Evolutionary conservation across 1,140 invertebrate genomes (phyloP).

Genomic region (Ceratina australensis): DNA sequence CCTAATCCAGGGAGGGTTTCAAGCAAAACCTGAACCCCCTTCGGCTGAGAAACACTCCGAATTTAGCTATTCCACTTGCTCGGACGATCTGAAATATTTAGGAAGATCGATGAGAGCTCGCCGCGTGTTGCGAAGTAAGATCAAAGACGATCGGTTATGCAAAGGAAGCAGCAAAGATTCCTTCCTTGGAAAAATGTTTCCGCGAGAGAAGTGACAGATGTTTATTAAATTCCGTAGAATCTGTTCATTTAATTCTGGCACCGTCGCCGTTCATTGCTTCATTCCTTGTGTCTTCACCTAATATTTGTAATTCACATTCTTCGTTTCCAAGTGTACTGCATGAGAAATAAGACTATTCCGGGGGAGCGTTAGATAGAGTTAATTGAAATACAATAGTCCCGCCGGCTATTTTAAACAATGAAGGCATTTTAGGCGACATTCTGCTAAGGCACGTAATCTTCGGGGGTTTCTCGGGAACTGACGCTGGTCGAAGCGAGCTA

Average conservation of each 20-base stretch:
- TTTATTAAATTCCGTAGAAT: neutral
- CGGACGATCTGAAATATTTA: slow-evolving; percentile 66
- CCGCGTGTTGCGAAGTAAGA: slow-evolving; percentile 34
- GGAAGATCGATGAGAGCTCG: slow-evolving; percentile 50
- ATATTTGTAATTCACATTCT: neutral
- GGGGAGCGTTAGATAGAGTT: slow-evolving; percentile 25
- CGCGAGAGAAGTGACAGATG: neutral
- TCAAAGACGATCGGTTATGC: slow-evolving; percentile 45
- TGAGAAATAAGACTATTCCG: too few species aligned
- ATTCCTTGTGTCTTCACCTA: neutral
- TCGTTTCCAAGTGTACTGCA: too few species aligned
- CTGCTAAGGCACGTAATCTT: slow-evolving; percentile 61
- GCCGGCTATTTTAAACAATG: slow-evolving; percentile 61
- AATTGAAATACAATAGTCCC: slow-evolving; percentile 54
- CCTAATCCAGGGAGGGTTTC: slow-evolving; percentile 57
- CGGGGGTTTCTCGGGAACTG: slow-evolving; percentile 51
- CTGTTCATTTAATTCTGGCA: neutral
- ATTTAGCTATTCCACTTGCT: slow-evolving; percentile 64
- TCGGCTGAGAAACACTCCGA: slow-evolving; percentile 58
- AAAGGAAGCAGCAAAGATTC: neutral
- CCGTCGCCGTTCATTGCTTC: neutral
- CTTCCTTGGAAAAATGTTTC: too few species aligned
- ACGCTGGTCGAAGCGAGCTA: slow-evolving; percentile 48
- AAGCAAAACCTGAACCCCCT: slow-evolving; percentile 58
- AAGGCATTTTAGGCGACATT: slow-evolving; percentile 54